Conservation (phyloP, 2,113 vertebrate species). For the Apteryx owenii region DNA sequence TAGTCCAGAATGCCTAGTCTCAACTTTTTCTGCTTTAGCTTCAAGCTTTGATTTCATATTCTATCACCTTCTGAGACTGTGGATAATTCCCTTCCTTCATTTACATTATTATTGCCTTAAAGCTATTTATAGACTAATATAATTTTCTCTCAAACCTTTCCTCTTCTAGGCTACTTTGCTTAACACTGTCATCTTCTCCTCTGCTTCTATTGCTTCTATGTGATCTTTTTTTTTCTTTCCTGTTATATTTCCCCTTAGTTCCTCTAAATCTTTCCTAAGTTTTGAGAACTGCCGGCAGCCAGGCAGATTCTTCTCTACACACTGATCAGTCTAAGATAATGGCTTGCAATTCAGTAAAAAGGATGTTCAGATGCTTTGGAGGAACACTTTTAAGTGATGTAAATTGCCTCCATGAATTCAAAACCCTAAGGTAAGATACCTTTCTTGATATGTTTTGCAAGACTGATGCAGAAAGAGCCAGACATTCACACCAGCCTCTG, state of each 20-base stretch:
- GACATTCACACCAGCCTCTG: not conserved
- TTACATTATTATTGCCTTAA: constrained; percentile 6
- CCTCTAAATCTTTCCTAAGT: not conserved
- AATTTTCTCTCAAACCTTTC: not conserved
- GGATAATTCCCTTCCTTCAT: not conserved
- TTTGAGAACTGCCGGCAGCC: not conserved
- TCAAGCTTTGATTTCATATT: not conserved
- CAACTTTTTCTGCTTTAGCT: not conserved
- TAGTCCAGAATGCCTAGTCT: not conserved
- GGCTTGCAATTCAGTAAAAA: not conserved
- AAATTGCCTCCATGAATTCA: not conserved
- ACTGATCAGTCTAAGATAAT: not conserved
- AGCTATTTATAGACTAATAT: not conserved
- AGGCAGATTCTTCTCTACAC: not conserved
- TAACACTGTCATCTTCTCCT: not conserved
- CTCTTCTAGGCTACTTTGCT: not conserved
- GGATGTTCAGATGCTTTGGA: not conserved
- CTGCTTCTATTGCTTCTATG: not conserved
- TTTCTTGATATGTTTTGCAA: not conserved
- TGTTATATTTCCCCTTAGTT: not conserved
- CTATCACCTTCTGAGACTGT: not conserved
- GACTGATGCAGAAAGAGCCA: not conserved
- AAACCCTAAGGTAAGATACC: not conserved
- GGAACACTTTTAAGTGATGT: not conserved
- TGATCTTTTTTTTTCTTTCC: not conserved